Conservation (phyloP, 2,113 vertebrate species). For the Coregonus clupeaformis region DNA sequence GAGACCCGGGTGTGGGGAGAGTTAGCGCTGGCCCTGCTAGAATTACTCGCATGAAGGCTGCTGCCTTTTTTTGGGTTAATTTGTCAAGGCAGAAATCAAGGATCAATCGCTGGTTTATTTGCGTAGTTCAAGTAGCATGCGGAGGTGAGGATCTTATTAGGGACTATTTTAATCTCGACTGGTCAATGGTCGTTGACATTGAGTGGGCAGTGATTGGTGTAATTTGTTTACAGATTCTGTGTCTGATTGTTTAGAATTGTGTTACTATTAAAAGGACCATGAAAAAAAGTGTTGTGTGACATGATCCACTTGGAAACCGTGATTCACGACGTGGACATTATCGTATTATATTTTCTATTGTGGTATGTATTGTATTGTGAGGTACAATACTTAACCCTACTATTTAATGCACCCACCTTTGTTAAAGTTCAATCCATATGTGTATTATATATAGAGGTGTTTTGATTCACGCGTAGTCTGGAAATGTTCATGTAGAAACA, state of each 20-base stretch:
- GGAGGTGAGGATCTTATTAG: constrained; percentile 44
- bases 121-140: constrained; percentile 29
- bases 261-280: too few species aligned
- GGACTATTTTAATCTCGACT: constrained; percentile 6
- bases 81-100: constrained; percentile 36
- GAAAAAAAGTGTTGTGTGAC: too few species aligned
- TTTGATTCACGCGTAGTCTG: too few species aligned
- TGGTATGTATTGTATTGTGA: too few species aligned
- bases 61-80: constrained; percentile 56
- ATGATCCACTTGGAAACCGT: too few species aligned
- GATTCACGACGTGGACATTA: too few species aligned
- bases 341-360: too few species aligned
- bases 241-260: background rate
- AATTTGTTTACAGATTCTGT: background rate
- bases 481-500: too few species aligned
- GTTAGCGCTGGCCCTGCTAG: constrained; percentile 25
- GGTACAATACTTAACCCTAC: too few species aligned
- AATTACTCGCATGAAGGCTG: constrained; percentile 28
- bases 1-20: constrained; percentile 32
- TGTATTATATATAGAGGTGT: too few species aligned
- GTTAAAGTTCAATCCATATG: too few species aligned
- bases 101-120: constrained; percentile 59
- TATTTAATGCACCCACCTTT: too few species aligned
- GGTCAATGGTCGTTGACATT: constrained; percentile 6
- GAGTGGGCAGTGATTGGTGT: constrained; percentile 6